A percentile compares a stretch with the other conserved stretches of the same genome.
Conservation (phyloP, 2,888 invertebrate species). For the Crossocerus cetratus region DNA sequence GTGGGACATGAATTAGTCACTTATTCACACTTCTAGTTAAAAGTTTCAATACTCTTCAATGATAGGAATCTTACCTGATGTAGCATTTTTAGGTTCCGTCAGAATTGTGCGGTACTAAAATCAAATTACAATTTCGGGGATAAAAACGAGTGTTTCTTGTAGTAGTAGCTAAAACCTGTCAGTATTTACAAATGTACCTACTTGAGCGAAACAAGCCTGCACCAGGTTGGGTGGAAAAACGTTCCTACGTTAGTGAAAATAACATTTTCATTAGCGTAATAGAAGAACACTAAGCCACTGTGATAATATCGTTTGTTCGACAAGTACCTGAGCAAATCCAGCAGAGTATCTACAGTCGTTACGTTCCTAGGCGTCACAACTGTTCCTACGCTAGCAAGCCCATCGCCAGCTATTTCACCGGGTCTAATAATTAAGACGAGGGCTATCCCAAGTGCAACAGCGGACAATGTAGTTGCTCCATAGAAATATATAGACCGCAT, state of each 20-base stretch:
- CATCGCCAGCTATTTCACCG: constrained; percentile 74
- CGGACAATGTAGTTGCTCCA: constrained; percentile 83
- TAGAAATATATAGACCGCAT: constrained; percentile 84
- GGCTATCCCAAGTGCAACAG: constrained; percentile 85
- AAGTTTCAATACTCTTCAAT: not conserved
- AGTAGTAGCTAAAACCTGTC: not conserved
- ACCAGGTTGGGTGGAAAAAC: constrained; percentile 84
- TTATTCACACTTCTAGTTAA: too few relatives aligned
- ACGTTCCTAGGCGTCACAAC: constrained; percentile 75
- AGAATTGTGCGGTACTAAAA: constrained; percentile 70
- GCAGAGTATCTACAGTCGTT: constrained; percentile 83
- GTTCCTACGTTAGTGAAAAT: constrained; percentile 78
- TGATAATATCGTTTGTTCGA: not conserved
- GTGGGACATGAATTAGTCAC: too few relatives aligned
- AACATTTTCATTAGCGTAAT: not conserved
- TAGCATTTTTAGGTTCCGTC: constrained; percentile 59
- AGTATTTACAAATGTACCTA: constrained; percentile 65
- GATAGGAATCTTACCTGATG: constrained; percentile 55
- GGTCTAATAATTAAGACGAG: constrained; percentile 84
- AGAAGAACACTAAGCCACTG: not conserved
- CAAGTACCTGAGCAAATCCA: constrained; percentile 83
- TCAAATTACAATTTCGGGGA: constrained; percentile 11
- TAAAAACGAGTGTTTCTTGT: not conserved
- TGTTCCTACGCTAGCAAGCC: constrained; percentile 39
- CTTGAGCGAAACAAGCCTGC: constrained; percentile 81